A percentile compares a stretch with the other conserved stretches of the same genome.
phyloP scores from a whole-genome alignment of 2,888 invertebrate genomes.

The Macrophya alboannulata region DNA sequence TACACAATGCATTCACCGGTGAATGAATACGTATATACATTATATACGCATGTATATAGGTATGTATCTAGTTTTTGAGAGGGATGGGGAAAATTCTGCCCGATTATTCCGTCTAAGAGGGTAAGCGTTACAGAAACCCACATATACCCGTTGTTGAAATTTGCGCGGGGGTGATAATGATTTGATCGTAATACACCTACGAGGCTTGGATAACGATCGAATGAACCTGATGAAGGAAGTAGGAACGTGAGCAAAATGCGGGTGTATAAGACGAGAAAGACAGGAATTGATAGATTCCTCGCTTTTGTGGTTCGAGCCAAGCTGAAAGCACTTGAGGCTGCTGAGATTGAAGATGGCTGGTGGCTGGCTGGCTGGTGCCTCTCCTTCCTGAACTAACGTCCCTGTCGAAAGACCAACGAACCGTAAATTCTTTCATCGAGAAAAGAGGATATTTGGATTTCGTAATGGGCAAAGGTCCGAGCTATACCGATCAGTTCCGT shows the following conservation, averaged over 20 bases:
- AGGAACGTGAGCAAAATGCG: neutral
- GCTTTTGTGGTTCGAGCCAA: conserved; percentile 71
- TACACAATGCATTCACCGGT: conserved; percentile 58
- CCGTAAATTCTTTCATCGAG: conserved; percentile 45
- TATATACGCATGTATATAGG: neutral
- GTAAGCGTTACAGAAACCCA: conserved; percentile 10
- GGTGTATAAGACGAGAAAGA: conserved; percentile 66
- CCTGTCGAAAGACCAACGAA: conserved; percentile 31
- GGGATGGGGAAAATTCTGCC: neutral
- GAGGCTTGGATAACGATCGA: conserved; percentile 24
- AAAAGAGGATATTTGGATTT: conserved; percentile 7
- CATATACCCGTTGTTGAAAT: conserved; percentile 54
- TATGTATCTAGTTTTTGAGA: neutral
- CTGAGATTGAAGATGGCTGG: conserved; percentile 43
- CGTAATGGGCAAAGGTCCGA: neutral
- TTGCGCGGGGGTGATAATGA: conserved; percentile 65
- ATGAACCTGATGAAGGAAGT: conserved; percentile 31
- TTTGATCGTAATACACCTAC: conserved; percentile 63
- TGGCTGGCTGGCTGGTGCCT: neutral
- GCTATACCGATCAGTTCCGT: neutral
- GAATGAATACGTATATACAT: conserved; percentile 17
- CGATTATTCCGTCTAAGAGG: conserved; percentile 30
- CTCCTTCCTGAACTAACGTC: neutral
- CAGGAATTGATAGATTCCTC: conserved; percentile 77
- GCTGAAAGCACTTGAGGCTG: conserved; percentile 66